Evolutionary conservation across 1,140 invertebrate species (phyloP).

Genomic region (Halesus radiatus): DNA sequence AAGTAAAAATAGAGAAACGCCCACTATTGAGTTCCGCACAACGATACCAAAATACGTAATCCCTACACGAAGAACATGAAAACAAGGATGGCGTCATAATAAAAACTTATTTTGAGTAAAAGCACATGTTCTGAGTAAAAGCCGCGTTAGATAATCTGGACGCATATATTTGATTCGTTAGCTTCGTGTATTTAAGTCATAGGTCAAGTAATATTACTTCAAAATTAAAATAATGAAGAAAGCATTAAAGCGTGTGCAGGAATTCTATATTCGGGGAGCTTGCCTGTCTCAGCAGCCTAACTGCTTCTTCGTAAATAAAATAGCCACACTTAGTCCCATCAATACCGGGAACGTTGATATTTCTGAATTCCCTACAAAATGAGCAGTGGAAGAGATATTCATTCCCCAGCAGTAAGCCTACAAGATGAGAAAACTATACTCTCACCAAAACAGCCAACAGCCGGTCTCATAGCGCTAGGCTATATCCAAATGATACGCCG

Average conservation of each 20-base stretch:
- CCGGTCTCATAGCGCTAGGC: not conserved
- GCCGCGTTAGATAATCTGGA: no score
- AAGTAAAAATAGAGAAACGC: no score
- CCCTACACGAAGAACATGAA: no score
- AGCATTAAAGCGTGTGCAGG: not conserved
- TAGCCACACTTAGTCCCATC: not conserved
- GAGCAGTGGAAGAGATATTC: not conserved
- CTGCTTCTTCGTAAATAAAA: not conserved
- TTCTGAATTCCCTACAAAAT: not conserved
- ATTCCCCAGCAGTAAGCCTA: conserved; percentile 14
- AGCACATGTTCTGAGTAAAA: not conserved
- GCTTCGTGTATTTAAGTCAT: no score
- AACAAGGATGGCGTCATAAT: no score
- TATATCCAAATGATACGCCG: not conserved
- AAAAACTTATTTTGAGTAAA: not conserved
- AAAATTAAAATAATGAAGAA: not conserved
- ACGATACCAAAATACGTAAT: no score
- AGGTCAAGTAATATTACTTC: not conserved
- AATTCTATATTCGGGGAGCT: no score
- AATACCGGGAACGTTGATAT: not conserved
- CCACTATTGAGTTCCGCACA: no score
- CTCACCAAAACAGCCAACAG: not conserved
- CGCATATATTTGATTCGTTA: no score
- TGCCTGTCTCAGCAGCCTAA: no score
- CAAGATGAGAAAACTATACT: conserved; percentile 24